These are phyloP conservation scores for Carollia perspicillata DNA, from an alignment of 2,113 vertebrate species.

Conservation along the genomic window DNA sequence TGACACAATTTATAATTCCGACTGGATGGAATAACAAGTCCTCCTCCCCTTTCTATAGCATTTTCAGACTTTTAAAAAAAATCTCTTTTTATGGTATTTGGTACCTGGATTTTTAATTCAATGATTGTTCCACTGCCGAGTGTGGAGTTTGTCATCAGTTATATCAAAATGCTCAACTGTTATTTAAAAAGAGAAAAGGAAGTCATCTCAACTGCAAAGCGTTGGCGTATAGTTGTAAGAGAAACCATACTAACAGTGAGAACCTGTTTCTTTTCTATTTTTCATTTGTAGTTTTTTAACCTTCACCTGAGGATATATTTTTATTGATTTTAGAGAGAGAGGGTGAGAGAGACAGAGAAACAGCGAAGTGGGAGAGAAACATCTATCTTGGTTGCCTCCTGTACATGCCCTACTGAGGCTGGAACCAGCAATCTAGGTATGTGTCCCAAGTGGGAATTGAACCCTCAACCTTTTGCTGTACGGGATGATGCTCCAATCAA, in stretches of 20 bases:
- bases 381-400: too few relatives aligned
- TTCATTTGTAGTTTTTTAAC: too few relatives aligned
- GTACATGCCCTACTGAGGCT: too few relatives aligned
- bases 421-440: too few relatives aligned
- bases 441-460: too few relatives aligned
- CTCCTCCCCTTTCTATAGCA: background rate
- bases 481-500: too few relatives aligned
- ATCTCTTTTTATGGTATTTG: background rate
- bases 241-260: background rate
- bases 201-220: background rate
- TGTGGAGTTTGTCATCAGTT: background rate
- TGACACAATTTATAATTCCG: background rate
- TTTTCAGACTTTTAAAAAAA: background rate
- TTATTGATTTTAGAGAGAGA: too few relatives aligned
- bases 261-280: background rate
- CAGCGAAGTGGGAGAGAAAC: too few relatives aligned
- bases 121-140: background rate
- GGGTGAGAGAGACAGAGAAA: too few relatives aligned
- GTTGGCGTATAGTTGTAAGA: background rate
- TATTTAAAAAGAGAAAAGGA: background rate
- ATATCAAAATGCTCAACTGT: background rate
- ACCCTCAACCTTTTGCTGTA: too few relatives aligned
- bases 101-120: slow-evolving; percentile 22
- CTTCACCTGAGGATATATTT: too few relatives aligned
- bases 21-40: background rate